Conservation (phyloP, 2,113 vertebrate species). For the Pteropus alecto region DNA sequence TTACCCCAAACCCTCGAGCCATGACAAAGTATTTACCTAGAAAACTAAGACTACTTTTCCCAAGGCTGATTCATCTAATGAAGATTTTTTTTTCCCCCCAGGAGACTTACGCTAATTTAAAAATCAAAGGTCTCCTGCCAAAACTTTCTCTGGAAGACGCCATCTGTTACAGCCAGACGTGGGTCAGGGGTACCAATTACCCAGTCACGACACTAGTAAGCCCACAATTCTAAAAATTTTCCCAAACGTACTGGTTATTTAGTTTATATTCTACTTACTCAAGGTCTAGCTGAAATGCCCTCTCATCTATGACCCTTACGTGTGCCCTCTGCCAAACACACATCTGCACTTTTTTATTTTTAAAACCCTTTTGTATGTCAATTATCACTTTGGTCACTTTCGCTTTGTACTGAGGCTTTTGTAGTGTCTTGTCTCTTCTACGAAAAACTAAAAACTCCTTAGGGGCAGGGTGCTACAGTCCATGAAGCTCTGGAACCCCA, state of each 20-base stretch:
- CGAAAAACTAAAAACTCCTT: neutral
- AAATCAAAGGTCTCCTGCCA: neutral
- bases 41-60: slow-evolving; percentile 2
- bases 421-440: neutral
- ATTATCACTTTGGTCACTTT: neutral
- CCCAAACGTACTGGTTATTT: neutral
- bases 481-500: neutral
- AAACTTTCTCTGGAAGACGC: neutral
- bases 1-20: neutral
- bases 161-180: neutral
- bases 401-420: neutral
- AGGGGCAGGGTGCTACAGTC: neutral
- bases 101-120: neutral
- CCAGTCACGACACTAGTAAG: neutral
- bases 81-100: neutral
- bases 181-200: neutral
- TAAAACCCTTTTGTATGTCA: neutral
- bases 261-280: neutral
- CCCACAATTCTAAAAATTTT: neutral
- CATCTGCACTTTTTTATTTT: neutral
- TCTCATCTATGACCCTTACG: neutral
- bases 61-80: neutral
- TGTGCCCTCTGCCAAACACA: neutral
- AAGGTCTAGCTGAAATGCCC: neutral
- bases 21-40: neutral